phyloP scores from a whole-genome alignment of 2,888 invertebrate genomes.

The Scaptomyza caliginosa region DNA sequence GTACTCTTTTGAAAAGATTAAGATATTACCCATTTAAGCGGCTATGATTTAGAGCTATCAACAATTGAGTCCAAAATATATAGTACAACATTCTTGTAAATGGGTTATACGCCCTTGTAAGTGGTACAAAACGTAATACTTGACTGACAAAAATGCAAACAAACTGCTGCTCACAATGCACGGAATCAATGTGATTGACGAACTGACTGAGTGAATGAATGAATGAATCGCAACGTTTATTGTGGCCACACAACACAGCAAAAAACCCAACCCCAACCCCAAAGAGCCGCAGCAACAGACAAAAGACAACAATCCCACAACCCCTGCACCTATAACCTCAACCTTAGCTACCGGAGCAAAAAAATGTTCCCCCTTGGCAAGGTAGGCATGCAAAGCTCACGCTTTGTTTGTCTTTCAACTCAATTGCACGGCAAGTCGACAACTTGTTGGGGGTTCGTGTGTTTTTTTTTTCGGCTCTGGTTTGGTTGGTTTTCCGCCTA shows the following conservation, averaged over 20 bases:
- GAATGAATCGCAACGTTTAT: constrained; percentile 54
- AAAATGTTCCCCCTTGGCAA: constrained; percentile 3
- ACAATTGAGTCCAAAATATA: not conserved
- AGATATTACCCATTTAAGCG: not conserved
- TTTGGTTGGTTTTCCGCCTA: constrained; percentile 49
- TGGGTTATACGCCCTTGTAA: not conserved
- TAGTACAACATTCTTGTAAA: not conserved
- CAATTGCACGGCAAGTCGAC: constrained; percentile 71
- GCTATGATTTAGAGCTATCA: not conserved
- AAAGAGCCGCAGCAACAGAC: constrained; percentile 14
- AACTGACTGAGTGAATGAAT: constrained; percentile 63
- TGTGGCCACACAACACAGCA: constrained; percentile 48
- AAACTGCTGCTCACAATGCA: constrained; percentile 52
- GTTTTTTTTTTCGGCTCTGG: not conserved
- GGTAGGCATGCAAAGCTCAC: constrained; percentile 57
- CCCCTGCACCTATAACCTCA: not conserved
- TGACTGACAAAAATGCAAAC: constrained; percentile 65
- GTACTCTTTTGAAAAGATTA: no score
- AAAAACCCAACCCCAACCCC: not conserved
- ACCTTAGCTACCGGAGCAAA: not conserved
- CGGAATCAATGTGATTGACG: constrained; percentile 77
- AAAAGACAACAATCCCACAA: constrained; percentile 27
- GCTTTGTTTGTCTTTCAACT: constrained; percentile 77
- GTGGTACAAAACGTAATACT: constrained; percentile 34
- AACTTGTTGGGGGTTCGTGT: constrained; percentile 38